Base-by-base conservation (phyloP, 2,113 vertebrate genomes). In the Microcebus ravelobensis region DNA sequence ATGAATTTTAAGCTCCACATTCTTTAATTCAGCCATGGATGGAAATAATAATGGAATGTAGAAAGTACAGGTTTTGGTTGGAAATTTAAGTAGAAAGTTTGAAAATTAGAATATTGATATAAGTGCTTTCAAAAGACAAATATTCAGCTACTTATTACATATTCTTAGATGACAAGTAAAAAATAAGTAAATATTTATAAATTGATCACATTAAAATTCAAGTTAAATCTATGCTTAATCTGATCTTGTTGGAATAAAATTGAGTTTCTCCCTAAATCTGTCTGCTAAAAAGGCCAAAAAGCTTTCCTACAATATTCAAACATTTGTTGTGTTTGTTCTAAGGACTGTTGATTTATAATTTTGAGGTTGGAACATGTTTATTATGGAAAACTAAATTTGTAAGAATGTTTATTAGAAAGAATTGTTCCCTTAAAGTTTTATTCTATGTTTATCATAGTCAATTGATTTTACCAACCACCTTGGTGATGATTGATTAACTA, bases 111-210 rank as follows among this genome's bases (percentile, higher is more conserved):
- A 71, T 89, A 50, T 71, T 87, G 15, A 81, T 68, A 85, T 85
- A 83, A 12, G n/a, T 77, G 42, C 8, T 85, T 95, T 86, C 45
- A 76, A 81, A 94, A 92, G 45, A 89, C 57, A 97, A 84, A 59
- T 52, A 73, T 29, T 67, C 52, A 48, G 15, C 13, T 81, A 76
- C 6, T 76, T 82, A 39, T 52, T 57, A 81, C 15, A 59, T 39
- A 77, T 82, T 90, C 74, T 48, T 92, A 95, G 77, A 80, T 48
- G 23, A 63, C 90, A 92, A 77, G 39, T 89, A 79, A 87, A 74
- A 90, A 17, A 71, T 87, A 52, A 67, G 70, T 67, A 52, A 82
- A 81, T 82, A 83, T 87, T 94, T 96, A 59, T 29, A 90, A 86
- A 67, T 18, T 81, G 36, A 63, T 90, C 89, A 86, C 23, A 76